phyloP scores from a whole-genome alignment of 2,797 vertebrate species.

The Cyprinella venusta region DNA sequence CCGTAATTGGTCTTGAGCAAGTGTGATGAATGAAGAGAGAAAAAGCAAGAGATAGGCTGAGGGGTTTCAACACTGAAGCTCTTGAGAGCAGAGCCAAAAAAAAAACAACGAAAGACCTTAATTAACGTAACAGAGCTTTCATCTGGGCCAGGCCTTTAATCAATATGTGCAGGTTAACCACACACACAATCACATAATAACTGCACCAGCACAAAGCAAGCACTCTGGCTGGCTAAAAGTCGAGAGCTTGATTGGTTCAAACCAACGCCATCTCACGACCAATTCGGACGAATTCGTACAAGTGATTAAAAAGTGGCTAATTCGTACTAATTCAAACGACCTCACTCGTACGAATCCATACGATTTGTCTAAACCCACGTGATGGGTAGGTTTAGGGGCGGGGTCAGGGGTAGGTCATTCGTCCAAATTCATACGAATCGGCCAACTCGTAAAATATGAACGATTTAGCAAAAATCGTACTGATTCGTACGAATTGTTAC shows the following conservation, averaged over 20 bases:
- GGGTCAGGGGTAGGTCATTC: too few relatives aligned
- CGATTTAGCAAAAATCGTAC: too few relatives aligned
- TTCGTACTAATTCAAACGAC: too few relatives aligned
- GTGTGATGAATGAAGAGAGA: constrained; percentile 5
- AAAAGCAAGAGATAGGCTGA: neutral
- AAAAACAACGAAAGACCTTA: constrained; percentile 13
- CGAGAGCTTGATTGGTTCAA: neutral
- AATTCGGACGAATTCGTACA: too few relatives aligned
- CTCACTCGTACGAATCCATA: too few relatives aligned
- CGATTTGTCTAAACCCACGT: too few relatives aligned
- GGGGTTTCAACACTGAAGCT: constrained; percentile 40
- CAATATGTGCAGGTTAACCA: constrained; percentile 44
- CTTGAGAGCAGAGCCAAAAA: constrained; percentile 14
- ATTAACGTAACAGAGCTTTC: constrained; percentile 50
- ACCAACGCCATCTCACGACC: too few relatives aligned
- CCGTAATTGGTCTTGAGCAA: constrained; percentile 33
- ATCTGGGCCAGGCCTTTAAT: constrained; percentile 48
- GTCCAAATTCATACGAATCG: too few relatives aligned
- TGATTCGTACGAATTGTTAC: too few relatives aligned
- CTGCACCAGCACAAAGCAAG: neutral
- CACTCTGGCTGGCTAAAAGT: constrained; percentile 10
- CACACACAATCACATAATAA: constrained; percentile 42
- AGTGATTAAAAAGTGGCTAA: too few relatives aligned
- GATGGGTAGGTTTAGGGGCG: too few relatives aligned
- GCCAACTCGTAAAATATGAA: too few relatives aligned